Evolutionary conservation across 1,140 invertebrate species (phyloP).

Genomic region (Leptinotarsa undecemlineata): DNA sequence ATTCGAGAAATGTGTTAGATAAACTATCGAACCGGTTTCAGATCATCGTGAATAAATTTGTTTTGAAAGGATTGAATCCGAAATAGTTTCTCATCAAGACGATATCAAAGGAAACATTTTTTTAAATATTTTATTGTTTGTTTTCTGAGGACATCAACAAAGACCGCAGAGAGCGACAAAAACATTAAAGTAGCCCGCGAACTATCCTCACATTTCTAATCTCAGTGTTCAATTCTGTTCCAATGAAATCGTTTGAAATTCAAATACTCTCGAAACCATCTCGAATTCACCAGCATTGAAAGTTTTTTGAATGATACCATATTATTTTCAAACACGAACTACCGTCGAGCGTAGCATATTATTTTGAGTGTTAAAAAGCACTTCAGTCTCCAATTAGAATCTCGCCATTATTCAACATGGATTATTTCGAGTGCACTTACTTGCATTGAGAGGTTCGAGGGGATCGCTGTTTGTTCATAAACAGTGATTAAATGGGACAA

Average conservation of each 20-base stretch:
- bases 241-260: neutral
- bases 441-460: constrained; percentile 2
- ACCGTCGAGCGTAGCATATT: neutral
- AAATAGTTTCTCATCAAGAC: no score
- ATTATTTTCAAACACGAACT: neutral
- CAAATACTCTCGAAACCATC: neutral
- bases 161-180: neutral
- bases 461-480: neutral
- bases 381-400: neutral
- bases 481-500: neutral
- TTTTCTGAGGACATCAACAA: no score
- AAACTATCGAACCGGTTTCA: no score
- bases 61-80: no score
- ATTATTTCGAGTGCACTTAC: constrained; percentile 1
- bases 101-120: no score
- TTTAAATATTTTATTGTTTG: no score
- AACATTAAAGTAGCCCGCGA: neutral
- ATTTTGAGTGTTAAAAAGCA: neutral
- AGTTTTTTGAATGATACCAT: neutral
- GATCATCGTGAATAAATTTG: no score
- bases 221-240: neutral
- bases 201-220: neutral
- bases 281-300: neutral
- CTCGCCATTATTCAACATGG: neutral
- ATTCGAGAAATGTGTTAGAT: no score